Conservation (phyloP, 2,888 invertebrate species). For the Acronicta alni region DNA sequence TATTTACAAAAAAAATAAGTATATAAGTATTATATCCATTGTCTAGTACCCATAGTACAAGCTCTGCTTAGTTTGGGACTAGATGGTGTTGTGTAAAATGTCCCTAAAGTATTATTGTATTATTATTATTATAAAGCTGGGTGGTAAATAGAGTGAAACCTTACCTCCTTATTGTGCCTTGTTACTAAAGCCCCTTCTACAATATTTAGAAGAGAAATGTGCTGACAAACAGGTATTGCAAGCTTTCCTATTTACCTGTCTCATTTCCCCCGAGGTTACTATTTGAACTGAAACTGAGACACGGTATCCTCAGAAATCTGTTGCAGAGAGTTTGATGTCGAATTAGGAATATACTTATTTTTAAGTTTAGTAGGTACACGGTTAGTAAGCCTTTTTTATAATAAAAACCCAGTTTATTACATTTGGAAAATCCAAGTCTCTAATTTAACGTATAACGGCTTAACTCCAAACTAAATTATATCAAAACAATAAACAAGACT, state of each 20-base stretch:
- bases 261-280: slow-evolving; percentile 47
- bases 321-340: slow-evolving; percentile 18
- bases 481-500: too few relatives aligned
- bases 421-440: too few relatives aligned
- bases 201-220: slow-evolving; percentile 20
- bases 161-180: neutral
- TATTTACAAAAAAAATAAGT: too few relatives aligned
- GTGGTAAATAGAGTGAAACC: neutral
- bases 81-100: too few relatives aligned
- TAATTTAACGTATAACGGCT: too few relatives aligned
- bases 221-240: slow-evolving; percentile 27
- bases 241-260: slow-evolving; percentile 45
- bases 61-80: too few relatives aligned
- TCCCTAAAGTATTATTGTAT: too few relatives aligned
- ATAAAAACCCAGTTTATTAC: too few relatives aligned
- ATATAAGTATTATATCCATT: too few relatives aligned
- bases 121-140: neutral
- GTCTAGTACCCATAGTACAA: too few relatives aligned
- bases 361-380: too few relatives aligned
- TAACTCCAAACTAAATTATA: neutral
- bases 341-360: slow-evolving; percentile 5
- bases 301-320: slow-evolving; percentile 24
- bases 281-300: slow-evolving; percentile 46
- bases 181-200: slow-evolving; percentile 6
- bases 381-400: too few relatives aligned